phyloP scores from a whole-genome alignment of 2,888 invertebrate genomes.

The Ametastegia equiseti region DNA sequence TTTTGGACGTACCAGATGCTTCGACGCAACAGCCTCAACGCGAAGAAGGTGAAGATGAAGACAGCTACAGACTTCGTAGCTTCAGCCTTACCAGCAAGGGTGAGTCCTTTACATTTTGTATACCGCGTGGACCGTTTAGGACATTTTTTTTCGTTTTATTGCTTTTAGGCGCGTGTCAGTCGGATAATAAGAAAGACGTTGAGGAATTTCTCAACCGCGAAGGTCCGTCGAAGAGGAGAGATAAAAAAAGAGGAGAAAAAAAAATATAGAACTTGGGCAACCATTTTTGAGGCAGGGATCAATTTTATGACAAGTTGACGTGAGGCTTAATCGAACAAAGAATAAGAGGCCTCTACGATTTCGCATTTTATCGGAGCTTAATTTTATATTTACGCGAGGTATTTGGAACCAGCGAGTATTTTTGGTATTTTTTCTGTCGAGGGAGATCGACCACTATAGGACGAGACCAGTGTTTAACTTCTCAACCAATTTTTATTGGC shows the following conservation, averaged over 20 bases:
- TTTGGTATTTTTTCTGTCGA: neutral
- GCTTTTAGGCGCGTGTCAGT: neutral
- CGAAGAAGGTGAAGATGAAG: slow-evolving; percentile 91
- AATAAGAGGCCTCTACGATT: neutral
- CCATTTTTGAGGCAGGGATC: neutral
- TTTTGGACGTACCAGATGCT: slow-evolving; percentile 83
- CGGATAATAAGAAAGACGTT: neutral
- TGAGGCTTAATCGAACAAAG: neutral
- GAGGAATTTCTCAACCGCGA: neutral
- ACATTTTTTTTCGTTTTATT: neutral
- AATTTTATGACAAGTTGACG: slow-evolving; percentile 11
- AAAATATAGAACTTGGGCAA: neutral
- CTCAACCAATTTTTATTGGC: no score
- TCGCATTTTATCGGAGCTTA: slow-evolving; percentile 10
- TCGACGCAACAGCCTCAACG: slow-evolving; percentile 81
- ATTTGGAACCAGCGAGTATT: neutral
- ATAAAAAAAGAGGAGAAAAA: neutral
- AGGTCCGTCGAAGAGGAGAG: neutral
- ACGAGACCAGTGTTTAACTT: neutral
- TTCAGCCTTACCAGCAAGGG: slow-evolving; percentile 96
- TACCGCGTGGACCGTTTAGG: neutral
- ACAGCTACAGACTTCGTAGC: slow-evolving; percentile 92
- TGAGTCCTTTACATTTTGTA: slow-evolving; percentile 74
- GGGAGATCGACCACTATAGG: neutral
- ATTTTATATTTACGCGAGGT: neutral